Percentiles rank a stretch among this genome's conserved stretches.
Evolutionary conservation across 1,140 invertebrate species (phyloP).

Genomic region (Brachionus angularis): DNA sequence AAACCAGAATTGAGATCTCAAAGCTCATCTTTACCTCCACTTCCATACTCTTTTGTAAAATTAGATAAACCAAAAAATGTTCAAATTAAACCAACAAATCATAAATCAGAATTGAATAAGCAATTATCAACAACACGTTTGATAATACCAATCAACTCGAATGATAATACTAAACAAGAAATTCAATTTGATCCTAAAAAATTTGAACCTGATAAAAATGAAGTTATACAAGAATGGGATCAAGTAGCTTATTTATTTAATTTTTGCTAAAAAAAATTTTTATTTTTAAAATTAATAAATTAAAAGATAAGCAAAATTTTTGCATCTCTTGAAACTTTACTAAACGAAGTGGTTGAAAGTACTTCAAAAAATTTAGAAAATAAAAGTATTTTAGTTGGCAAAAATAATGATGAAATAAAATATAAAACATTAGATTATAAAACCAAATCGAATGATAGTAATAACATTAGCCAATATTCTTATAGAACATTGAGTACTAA

Average conservation of each 20-base stretch:
- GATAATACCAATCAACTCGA: constrained; percentile 7
- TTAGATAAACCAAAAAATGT: neutral
- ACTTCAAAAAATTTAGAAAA: neutral
- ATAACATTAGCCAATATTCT: no score
- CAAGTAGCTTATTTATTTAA: neutral
- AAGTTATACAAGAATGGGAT: constrained; percentile 37
- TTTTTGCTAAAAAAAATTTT: neutral
- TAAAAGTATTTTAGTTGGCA: neutral
- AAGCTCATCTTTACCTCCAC: constrained; percentile 9
- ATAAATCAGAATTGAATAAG: no score
- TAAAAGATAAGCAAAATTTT: constrained; percentile 37
- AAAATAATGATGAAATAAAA: no score
- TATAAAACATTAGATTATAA: no score
- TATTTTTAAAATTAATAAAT: neutral
- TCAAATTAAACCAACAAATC: no score
- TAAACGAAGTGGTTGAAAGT: constrained; percentile 26
- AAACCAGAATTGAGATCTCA: neutral
- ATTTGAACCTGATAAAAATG: constrained; percentile 22
- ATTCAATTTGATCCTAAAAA: neutral
- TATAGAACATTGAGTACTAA: no score
- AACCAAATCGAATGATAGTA: no score
- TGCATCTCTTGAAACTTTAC: constrained; percentile 9
- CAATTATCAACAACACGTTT: neutral
- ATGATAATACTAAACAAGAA: no score
- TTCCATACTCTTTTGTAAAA: constrained; percentile 37